Base-by-base conservation (phyloP, 2,113 vertebrate species). In the Rousettus leschenaultii region DNA sequence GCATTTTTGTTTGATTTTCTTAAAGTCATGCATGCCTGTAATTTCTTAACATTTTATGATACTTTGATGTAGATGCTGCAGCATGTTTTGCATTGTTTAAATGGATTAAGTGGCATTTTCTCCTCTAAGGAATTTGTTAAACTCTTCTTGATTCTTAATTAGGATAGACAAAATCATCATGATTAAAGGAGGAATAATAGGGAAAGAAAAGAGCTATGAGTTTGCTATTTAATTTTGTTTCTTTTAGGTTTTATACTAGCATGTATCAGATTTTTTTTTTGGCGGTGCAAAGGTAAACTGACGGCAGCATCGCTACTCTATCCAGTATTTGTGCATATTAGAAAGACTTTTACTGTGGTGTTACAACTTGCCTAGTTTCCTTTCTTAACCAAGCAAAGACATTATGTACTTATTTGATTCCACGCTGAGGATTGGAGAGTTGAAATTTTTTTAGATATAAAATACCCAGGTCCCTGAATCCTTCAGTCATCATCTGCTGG, bases 151-250 rank as follows among this genome's bases (percentile, higher is more conserved):
- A 79, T 79, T 95, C 59, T 77, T 66, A 70, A 33, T 30, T 86
- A 53, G 35, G 26, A 30, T 83, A 15, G 5, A 35, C 18, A 93
- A 40, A 79, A 45, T 91, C 91, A 26, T 59, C 38, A 48, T 13
- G 43, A 11, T 85, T 18, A 66, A 92, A 87, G 30, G 48, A 94
- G 30, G 61, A 78, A n/a, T 63, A 45, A 35, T 84, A 77, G 78
- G 38, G 55, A 89, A 83, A 53, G 22, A 51, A 61, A 83, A 92
- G 14, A 75, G 10, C 12, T 71, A 8, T 45, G 19, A 28, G 40
- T 95, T 90, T 94, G 26, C n/a, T 70, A 78, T 94, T 70, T 73
- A 68, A 45, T 73, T 90, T 90, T 84, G 13, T 80, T 93, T 95
- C 22, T 68, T 71, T 92, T 61, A 48, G 40, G 12, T 68, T 86